Evolutionary conservation across 2,113 vertebrate genomes (phyloP).

Genomic region (Corythornis cristatus): DNA sequence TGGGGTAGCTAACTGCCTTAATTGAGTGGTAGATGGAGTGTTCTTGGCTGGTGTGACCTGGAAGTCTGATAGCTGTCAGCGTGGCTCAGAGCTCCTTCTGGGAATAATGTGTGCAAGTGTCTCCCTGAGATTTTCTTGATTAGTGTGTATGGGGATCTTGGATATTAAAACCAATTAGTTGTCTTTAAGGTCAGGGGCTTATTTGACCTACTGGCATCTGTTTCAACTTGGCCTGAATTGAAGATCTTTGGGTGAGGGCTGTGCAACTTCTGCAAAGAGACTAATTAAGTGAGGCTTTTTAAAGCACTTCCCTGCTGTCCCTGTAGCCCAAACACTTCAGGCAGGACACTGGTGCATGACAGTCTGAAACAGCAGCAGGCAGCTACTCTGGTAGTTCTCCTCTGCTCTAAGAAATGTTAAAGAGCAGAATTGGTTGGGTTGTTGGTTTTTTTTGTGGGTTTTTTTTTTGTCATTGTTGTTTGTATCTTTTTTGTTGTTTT

Average conservation of each 20-base stretch:
- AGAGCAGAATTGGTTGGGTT: background rate
- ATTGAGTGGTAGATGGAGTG: background rate
- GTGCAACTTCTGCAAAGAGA: background rate
- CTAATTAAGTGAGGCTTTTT: slow-evolving; percentile 47
- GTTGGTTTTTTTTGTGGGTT: background rate
- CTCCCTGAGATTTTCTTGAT: background rate
- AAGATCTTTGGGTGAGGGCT: background rate
- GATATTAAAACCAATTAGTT: slow-evolving; percentile 50
- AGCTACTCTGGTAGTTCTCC: background rate
- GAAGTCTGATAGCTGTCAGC: slow-evolving; percentile 18
- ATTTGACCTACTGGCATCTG: background rate
- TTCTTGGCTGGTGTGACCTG: slow-evolving; percentile 38
- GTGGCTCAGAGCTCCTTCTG: slow-evolving; percentile 4
- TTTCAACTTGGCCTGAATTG: slow-evolving; percentile 47
- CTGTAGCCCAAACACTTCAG: background rate
- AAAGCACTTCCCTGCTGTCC: slow-evolving; percentile 43
- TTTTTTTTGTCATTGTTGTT: no score
- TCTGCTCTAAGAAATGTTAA: background rate
- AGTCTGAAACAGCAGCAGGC: background rate
- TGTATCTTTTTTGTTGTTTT: no score
- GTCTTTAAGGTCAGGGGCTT: slow-evolving; percentile 33
- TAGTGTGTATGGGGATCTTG: background rate
- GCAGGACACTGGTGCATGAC: background rate
- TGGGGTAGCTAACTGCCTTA: background rate
- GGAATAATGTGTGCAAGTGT: background rate